Evolutionary conservation across 2,113 vertebrate species (phyloP).

Genomic region (Passer domesticus): DNA sequence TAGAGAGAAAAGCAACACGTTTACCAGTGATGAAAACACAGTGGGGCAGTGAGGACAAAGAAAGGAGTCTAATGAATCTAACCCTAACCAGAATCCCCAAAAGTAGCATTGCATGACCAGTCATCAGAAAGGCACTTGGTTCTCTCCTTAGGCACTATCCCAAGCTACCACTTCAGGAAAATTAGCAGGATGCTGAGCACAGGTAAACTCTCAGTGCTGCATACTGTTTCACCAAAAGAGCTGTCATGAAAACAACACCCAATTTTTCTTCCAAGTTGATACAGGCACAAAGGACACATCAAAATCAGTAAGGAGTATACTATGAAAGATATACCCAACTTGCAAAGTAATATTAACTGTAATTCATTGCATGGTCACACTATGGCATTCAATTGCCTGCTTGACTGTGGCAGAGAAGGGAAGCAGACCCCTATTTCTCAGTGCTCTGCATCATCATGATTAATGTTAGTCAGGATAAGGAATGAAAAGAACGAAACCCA

Average conservation of each 20-base stretch:
- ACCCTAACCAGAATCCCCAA: background rate
- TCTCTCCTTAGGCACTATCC: background rate
- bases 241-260: background rate
- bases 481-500: constrained; percentile 19
- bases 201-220: background rate
- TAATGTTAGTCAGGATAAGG: background rate
- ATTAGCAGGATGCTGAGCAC: background rate
- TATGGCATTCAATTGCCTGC: background rate
- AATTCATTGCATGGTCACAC: background rate
- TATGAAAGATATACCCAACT: background rate
- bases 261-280: background rate
- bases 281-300: background rate
- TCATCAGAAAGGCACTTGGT: background rate
- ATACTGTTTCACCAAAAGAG: background rate
- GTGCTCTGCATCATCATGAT: background rate
- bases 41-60: background rate
- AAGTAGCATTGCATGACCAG: background rate
- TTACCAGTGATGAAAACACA: background rate
- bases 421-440: background rate
- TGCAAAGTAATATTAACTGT: background rate
- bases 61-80: background rate
- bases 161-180: background rate
- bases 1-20: background rate
- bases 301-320: background rate
- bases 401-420: background rate